Evolutionary conservation across 2,113 vertebrate species (phyloP).

Genomic region (Chaetura pelagica): DNA sequence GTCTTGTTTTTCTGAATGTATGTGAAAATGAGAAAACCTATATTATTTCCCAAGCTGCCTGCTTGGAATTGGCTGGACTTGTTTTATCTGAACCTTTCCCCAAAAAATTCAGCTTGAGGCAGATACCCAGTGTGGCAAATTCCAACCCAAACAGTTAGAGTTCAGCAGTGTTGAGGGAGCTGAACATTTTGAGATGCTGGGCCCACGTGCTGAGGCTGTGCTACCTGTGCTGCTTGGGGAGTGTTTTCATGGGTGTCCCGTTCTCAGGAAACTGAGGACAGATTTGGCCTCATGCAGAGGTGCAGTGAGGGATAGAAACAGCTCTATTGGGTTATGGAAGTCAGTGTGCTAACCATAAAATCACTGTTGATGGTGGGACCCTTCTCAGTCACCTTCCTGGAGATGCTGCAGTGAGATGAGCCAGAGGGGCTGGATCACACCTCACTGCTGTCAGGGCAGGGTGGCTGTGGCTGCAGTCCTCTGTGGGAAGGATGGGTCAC

Average conservation of each 20-base stretch:
- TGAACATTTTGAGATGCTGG: not conserved
- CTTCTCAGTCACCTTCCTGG: not conserved
- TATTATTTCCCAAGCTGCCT: not conserved
- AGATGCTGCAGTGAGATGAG: not conserved
- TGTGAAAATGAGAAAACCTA: not conserved
- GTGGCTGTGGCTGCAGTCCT: not conserved
- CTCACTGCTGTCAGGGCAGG: not conserved
- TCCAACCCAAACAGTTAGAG: constrained; percentile 33
- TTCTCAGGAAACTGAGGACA: not conserved
- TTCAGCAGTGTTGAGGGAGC: not conserved
- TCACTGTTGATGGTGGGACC: not conserved
- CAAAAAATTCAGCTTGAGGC: not conserved
- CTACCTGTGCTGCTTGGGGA: not conserved
- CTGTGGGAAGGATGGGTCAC: not conserved
- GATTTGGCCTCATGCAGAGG: not conserved
- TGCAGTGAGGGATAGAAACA: not conserved
- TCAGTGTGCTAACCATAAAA: not conserved
- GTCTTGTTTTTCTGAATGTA: not conserved
- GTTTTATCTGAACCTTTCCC: not conserved
- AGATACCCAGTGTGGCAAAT: constrained; percentile 40
- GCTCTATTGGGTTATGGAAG: fast-evolving
- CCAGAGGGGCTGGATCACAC: not conserved
- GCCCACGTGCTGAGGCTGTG: not conserved
- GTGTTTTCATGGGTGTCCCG: not conserved
- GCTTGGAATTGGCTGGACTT: not conserved